phyloP scores from a whole-genome alignment of 1,140 invertebrate species.

The Drosophila arizonae region DNA sequence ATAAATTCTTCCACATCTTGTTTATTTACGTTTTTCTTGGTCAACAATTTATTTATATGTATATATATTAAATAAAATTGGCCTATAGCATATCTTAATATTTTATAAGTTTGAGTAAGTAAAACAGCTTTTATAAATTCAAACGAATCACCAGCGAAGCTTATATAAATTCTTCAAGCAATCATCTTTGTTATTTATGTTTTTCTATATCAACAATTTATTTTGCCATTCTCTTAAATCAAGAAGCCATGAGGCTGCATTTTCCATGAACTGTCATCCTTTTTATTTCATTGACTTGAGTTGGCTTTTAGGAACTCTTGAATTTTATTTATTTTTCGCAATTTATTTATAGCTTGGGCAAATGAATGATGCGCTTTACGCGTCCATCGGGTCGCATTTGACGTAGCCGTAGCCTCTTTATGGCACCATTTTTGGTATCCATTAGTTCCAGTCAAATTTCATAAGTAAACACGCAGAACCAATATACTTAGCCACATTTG shows the following conservation, averaged over 20 bases:
- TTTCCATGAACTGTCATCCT: slow-evolving; percentile 13
- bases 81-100: no score
- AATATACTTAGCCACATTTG: slow-evolving; percentile 51
- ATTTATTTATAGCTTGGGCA: slow-evolving; percentile 20
- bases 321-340: no score
- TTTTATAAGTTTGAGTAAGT: no score
- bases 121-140: no score
- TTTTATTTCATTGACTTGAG: not conserved
- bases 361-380: slow-evolving; percentile 49
- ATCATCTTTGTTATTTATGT: not conserved
- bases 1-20: not conserved
- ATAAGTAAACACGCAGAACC: slow-evolving; percentile 65
- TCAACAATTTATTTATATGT: not conserved
- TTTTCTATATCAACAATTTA: not conserved
- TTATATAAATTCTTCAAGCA: not conserved
- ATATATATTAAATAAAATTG: no score
- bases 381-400: slow-evolving; percentile 58
- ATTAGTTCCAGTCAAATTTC: slow-evolving; percentile 78
- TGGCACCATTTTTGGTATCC: slow-evolving; percentile 42
- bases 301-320: not conserved
- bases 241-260: slow-evolving; percentile 19
- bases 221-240: not conserved
- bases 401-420: slow-evolving; percentile 20
- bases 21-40: not conserved
- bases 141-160: no score